A percentile compares a stretch with the other conserved stretches of the same genome.
Evolutionary conservation across 2,113 vertebrate genomes (phyloP).

Genomic region (Salminus brasiliensis): DNA sequence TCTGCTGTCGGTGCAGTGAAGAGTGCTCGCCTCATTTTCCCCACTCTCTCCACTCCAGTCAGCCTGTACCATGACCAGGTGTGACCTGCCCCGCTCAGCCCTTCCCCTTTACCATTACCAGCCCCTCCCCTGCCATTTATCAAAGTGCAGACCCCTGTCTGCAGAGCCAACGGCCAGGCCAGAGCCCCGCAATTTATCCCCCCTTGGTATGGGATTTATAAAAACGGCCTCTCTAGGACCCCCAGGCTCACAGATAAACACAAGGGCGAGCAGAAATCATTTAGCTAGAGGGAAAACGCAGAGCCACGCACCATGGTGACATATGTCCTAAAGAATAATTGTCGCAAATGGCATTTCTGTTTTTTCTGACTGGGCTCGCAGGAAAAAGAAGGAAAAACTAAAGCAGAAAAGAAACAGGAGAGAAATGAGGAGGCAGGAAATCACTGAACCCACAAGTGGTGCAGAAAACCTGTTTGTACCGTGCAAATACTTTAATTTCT

Average conservation of each 20-base stretch:
- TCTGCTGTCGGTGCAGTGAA: slow-evolving; percentile 16
- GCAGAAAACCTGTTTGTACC: slow-evolving; percentile 49
- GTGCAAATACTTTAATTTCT: slow-evolving; percentile 31
- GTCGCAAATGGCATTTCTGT: slow-evolving; percentile 45
- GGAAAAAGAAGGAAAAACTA: not conserved
- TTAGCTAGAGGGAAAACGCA: slow-evolving; percentile 52
- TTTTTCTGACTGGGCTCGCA: slow-evolving; percentile 29
- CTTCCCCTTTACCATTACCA: slow-evolving; percentile 11
- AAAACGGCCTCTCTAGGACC: slow-evolving; percentile 30
- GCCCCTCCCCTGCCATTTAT: slow-evolving; percentile 22
- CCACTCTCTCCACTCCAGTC: slow-evolving; percentile 19
- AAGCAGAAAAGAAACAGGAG: slow-evolving; percentile 36
- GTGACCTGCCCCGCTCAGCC: slow-evolving; percentile 40
- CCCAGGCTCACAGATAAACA: slow-evolving; percentile 55
- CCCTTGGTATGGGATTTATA: slow-evolving; percentile 38
- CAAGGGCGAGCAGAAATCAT: slow-evolving; percentile 58
- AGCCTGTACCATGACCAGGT: slow-evolving; percentile 49
- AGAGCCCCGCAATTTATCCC: slow-evolving; percentile 24
- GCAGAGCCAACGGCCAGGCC: not conserved
- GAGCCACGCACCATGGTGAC: slow-evolving; percentile 50
- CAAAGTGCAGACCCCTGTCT: not conserved
- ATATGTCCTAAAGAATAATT: slow-evolving; percentile 64
- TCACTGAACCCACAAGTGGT: slow-evolving; percentile 54
- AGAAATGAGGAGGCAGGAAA: slow-evolving; percentile 45
- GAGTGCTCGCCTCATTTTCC: slow-evolving; percentile 42